Evolutionary conservation across 1,140 invertebrate species (phyloP).

Genomic region (Pogonomyrmex barbatus): DNA sequence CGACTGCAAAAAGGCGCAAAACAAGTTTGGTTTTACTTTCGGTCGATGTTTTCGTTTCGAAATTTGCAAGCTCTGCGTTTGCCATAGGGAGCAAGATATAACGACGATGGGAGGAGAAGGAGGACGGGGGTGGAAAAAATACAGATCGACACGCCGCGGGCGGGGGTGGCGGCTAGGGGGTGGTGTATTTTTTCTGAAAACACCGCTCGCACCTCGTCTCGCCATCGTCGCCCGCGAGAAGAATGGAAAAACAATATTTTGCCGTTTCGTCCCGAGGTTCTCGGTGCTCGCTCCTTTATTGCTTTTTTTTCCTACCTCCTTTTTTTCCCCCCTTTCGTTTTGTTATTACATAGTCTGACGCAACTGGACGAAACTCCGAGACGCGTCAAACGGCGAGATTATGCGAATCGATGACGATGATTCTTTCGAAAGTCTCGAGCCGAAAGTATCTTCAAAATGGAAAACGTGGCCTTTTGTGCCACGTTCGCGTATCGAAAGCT

Average conservation of each 20-base stretch:
- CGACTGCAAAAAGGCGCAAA: conserved; percentile 25
- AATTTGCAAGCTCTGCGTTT: conserved; percentile 76
- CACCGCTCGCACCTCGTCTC: conserved; percentile 76
- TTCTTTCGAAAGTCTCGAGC: background rate
- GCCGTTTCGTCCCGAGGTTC: conserved; percentile 79
- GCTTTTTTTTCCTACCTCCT: background rate
- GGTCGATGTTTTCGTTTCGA: conserved; percentile 80
- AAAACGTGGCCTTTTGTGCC: background rate
- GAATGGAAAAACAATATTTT: conserved; percentile 86
- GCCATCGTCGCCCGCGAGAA: conserved; percentile 79
- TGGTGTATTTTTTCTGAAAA: conserved; percentile 85
- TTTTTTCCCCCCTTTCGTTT: conserved; percentile 1
- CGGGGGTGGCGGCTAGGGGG: conserved; percentile 73
- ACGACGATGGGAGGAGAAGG: conserved; percentile 27
- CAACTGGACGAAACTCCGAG: conserved; percentile 21
- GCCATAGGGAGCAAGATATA: conserved; percentile 55
- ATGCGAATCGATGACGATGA: conserved; percentile 19
- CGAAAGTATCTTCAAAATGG: background rate
- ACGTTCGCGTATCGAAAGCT: background rate
- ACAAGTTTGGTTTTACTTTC: conserved; percentile 60
- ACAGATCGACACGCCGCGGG: conserved; percentile 75
- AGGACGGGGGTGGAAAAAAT: conserved; percentile 77
- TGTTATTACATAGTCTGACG: conserved; percentile 47
- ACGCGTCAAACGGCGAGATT: conserved; percentile 8
- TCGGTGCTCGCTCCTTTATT: conserved; percentile 74